Conservation (phyloP, 2,797 vertebrate species). For the Fundulus diaphanus region DNA sequence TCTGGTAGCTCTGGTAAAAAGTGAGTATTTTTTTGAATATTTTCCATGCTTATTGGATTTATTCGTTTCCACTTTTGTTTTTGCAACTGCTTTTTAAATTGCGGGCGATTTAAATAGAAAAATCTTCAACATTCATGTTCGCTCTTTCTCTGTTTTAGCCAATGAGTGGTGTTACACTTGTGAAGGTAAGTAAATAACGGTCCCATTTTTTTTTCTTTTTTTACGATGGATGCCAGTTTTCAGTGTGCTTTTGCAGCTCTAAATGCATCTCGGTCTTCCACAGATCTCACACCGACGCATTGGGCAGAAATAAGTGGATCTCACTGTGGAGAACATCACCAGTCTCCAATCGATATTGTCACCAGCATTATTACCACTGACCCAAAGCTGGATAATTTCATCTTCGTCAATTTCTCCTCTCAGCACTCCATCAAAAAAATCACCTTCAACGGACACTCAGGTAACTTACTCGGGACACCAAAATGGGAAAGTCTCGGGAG, state of each 20-base stretch:
- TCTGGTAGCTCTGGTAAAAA: conserved; percentile 23
- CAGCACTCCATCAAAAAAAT: conserved; percentile 21
- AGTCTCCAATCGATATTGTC: conserved; percentile 77
- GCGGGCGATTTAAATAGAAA: background rate
- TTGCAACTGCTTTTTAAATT: background rate
- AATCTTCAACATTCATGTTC: background rate
- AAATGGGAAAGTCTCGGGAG: background rate
- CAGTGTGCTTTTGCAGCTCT: background rate
- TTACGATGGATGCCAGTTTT: background rate
- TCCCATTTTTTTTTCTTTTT: background rate
- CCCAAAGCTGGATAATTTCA: conserved; percentile 38
- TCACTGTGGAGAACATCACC: conserved; percentile 49
- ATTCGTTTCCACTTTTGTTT: background rate
- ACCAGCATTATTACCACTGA: conserved; percentile 1
- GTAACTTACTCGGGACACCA: conserved; percentile 34
- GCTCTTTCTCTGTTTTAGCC: conserved; percentile 38
- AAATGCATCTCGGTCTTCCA: background rate
- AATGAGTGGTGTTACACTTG: conserved; percentile 68
- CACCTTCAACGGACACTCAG: conserved; percentile 59
- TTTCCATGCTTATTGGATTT: background rate
- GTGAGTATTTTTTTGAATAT: conserved; percentile 18
- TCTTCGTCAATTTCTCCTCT: conserved; percentile 59
- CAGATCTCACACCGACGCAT: conserved; percentile 32
- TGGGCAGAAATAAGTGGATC: conserved; percentile 41
- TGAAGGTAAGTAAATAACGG: conserved; percentile 59